Conservation (phyloP, 2,888 invertebrate genomes). For the Dasysyrphus albostriatus region DNA sequence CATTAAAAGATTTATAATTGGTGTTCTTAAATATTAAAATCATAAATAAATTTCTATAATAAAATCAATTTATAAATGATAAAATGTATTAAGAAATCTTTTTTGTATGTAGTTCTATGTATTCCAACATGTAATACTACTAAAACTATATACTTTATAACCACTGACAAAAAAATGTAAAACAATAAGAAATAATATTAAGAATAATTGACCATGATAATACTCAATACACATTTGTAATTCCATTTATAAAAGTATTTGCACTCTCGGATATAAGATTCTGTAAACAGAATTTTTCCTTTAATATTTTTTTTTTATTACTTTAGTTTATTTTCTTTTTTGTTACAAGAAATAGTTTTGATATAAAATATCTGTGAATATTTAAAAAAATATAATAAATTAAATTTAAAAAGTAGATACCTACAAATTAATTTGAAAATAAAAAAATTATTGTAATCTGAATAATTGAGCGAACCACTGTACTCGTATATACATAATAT, state of each 20-base stretch:
- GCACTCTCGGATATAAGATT: conserved; percentile 46
- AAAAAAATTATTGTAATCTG: background rate
- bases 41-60: conserved; percentile 16
- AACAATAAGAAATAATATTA: conserved; percentile 22
- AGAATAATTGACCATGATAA: conserved; percentile 35
- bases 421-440: background rate
- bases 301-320: background rate
- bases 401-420: background rate
- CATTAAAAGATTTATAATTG: conserved; percentile 1
- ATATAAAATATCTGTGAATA: conserved; percentile 3
- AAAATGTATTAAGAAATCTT: conserved; percentile 20
- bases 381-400: conserved; percentile 7
- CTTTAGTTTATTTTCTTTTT: background rate
- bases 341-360: background rate
- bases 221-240: conserved; percentile 25
- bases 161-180: conserved; percentile 15
- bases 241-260: conserved; percentile 43
- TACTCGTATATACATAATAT: background rate
- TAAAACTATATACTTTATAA: conserved; percentile 19
- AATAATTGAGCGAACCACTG: background rate
- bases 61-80: conserved; percentile 14
- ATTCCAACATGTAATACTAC: conserved; percentile 50
- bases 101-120: conserved; percentile 63
- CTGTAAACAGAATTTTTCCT: background rate
- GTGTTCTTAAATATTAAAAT: conserved; percentile 18